Percentiles rank a stretch among this genome's conserved stretches.
These are phyloP conservation scores for Serranus cabrilla DNA, from an alignment of 2,797 vertebrate species.

Conservation along the genomic window DNA sequence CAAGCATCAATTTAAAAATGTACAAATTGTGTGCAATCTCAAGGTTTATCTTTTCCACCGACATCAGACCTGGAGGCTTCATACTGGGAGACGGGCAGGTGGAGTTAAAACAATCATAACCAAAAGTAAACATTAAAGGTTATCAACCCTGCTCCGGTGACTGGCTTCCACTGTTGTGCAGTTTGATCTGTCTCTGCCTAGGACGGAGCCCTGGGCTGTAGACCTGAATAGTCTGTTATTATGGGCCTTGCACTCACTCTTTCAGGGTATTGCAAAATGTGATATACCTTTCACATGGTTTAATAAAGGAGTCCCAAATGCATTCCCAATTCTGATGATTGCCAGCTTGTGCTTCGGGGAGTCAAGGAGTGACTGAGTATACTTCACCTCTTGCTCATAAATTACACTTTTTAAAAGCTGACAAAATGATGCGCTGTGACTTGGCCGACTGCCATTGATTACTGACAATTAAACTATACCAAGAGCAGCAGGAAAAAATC, in stretches of 20 bases:
- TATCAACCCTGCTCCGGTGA: slow-evolving; percentile 60
- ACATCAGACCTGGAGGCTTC: slow-evolving; percentile 55
- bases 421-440: slow-evolving; percentile 48
- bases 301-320: slow-evolving; percentile 68
- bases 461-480: slow-evolving; percentile 53
- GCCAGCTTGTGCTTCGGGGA: slow-evolving; percentile 57
- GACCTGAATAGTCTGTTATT: slow-evolving; percentile 59
- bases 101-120: slow-evolving; percentile 69
- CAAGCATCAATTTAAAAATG: slow-evolving; percentile 72
- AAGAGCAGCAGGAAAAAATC: slow-evolving; percentile 35
- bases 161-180: slow-evolving; percentile 63
- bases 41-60: slow-evolving; percentile 41
- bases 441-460: slow-evolving; percentile 41
- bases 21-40: slow-evolving; percentile 68
- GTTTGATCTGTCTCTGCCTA: slow-evolving; percentile 74
- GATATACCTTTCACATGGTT: slow-evolving; percentile 62
- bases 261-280: slow-evolving; percentile 72
- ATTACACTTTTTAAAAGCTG: slow-evolving; percentile 42
- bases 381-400: slow-evolving; percentile 34
- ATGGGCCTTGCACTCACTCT: slow-evolving; percentile 59
- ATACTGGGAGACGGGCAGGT: slow-evolving; percentile 48
- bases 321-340: slow-evolving; percentile 66
- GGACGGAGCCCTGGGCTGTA: slow-evolving; percentile 69
- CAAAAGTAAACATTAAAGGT: slow-evolving; percentile 76
- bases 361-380: slow-evolving; percentile 40